Evolutionary conservation across 2,888 invertebrate species (phyloP).

Genomic region (Drosophila nr. medialis): DNA sequence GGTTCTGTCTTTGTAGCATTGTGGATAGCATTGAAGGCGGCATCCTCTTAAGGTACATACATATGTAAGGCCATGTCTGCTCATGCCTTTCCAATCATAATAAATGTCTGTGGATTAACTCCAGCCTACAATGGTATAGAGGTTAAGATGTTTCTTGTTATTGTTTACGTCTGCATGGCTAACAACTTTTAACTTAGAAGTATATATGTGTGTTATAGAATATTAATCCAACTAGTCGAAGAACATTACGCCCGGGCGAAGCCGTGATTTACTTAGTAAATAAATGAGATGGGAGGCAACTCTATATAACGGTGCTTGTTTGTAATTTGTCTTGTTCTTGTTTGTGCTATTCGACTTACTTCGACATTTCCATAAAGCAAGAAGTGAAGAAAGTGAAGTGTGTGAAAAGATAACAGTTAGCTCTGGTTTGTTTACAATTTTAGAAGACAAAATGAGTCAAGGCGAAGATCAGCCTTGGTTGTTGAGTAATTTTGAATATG

Average conservation of each 20-base stretch:
- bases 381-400: background rate
- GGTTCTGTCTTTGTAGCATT: background rate
- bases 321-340: conserved; percentile 29
- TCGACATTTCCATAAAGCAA: background rate
- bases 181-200: background rate
- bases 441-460: conserved; percentile 32
- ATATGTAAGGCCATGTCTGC: background rate
- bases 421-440: background rate
- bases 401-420: background rate
- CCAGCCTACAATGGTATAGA: background rate
- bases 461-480: conserved; percentile 50
- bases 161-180: background rate
- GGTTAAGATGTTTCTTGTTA: background rate
- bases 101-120: no score
- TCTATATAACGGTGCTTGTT: conserved; percentile 52
- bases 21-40: no score
- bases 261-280: background rate
- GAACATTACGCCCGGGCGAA: background rate
- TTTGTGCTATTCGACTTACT: conserved; percentile 17
- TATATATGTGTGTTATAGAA: background rate
- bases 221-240: background rate
- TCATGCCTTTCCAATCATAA: no score
- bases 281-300: conserved; percentile 40
- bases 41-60: background rate
- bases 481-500: conserved; percentile 43